Evolutionary conservation across 2,797 vertebrate species (phyloP).

Genomic region (Phoebastria nigripes): DNA sequence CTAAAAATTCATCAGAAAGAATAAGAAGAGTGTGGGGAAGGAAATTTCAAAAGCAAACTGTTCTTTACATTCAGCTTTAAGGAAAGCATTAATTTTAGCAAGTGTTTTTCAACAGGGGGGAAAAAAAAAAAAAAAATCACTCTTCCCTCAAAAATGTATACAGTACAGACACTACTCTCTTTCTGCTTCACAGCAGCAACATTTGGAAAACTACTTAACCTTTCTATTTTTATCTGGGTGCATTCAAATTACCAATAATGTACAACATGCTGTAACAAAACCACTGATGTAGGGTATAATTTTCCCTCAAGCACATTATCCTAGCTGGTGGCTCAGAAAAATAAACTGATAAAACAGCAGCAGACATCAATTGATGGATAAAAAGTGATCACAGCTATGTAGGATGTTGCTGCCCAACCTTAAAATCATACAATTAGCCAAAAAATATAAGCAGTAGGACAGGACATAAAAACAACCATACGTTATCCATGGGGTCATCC

Average conservation of each 20-base stretch:
- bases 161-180: neutral
- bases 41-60: neutral
- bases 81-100: neutral
- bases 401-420: conserved; percentile 34
- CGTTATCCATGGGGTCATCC: neutral
- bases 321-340: conserved; percentile 62
- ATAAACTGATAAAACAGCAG: conserved; percentile 65
- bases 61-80: neutral
- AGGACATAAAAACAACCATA: neutral
- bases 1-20: neutral
- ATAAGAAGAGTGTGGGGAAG: neutral
- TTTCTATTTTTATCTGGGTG: conserved; percentile 69
- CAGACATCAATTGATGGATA: conserved; percentile 58
- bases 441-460: conserved; percentile 7
- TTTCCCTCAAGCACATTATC: conserved; percentile 70
- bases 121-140: neutral
- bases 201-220: conserved; percentile 66
- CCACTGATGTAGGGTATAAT: conserved; percentile 70
- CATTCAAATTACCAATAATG: conserved; percentile 66
- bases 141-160: neutral
- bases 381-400: conserved; percentile 38
- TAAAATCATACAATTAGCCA: conserved; percentile 55
- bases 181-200: conserved; percentile 55
- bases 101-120: neutral
- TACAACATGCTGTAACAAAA: conserved; percentile 65